Base-by-base conservation (phyloP, 2,888 invertebrate species). In the Stenchaetothrips biformis region DNA sequence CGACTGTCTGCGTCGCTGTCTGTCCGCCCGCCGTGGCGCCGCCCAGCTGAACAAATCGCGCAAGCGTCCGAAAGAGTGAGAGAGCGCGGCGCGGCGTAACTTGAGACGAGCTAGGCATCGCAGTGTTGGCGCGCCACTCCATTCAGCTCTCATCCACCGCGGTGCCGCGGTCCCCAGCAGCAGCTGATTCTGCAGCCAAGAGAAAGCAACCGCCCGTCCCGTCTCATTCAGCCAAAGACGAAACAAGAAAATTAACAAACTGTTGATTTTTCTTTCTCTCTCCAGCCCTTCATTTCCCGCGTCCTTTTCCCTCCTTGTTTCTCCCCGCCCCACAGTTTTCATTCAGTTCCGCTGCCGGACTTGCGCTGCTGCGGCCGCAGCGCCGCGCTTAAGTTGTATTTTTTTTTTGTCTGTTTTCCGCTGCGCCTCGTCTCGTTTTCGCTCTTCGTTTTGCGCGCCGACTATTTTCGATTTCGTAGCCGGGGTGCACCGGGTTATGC, bases 241-340 rank as follows among this genome's bases (percentile, higher is more conserved):
- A 74, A 74, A 74, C 67, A 74, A n/a, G 25, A 74, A 74, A 74
- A 74, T 74, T 74, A 74, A 74, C 67, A 74, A 74, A 25, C 67
- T 74, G 67, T 21, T n/a, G 25, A 74, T 74, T 74, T 25, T 74
- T 74, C 25, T 74, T 74, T 74, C 25, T 25, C 37, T 4, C 37
- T 37, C 37, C 37, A 37, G 37, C 37, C 37, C 25, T 21, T 67
- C 67, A 6, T 21, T 67, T 21, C 37, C 37, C 37, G 37, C 21
- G n/a, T 67, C 67, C 21, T 21, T 67, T 21, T n/a, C 53, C 16
- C 53, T 53, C 53, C 16, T 16, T 18, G 4, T 59, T 18, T 59
- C 59, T 59, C 59, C 6, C 59, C 53, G 53, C 4, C 37, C 37
- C 37, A 2, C 37, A 4, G 37, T 37, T 37, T 37, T 37, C 37